A percentile compares a stretch with the other conserved stretches of the same genome.
These are phyloP conservation scores for Brienomyrus longianalis DNA, from an alignment of 2,113 vertebrate species.

Conservation along the genomic window DNA sequence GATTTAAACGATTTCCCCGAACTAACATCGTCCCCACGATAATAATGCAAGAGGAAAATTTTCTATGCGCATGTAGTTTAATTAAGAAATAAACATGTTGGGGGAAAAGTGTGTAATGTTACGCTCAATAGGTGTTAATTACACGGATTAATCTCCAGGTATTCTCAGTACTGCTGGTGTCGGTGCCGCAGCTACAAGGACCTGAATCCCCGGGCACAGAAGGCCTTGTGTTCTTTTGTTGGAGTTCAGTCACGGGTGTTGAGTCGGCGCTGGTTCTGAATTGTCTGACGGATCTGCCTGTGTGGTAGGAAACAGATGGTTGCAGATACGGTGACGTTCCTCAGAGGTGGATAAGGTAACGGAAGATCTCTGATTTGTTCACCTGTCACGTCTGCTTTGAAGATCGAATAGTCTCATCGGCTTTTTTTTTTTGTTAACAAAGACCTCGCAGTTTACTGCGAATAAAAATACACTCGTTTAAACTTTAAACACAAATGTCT, in stretches of 20 bases:
- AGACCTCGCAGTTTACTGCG: not conserved
- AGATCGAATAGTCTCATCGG: conserved; percentile 25
- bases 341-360: conserved; percentile 60
- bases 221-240: conserved; percentile 31
- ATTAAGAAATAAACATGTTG: conserved; percentile 24
- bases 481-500: not conserved
- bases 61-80: not conserved
- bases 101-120: conserved; percentile 21
- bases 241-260: conserved; percentile 38
- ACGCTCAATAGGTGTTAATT: conserved; percentile 32
- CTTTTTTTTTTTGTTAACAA: not conserved
- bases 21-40: not conserved
- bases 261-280: conserved; percentile 69
- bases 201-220: conserved; percentile 22
- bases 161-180: conserved; percentile 22
- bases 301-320: conserved; percentile 71
- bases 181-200: conserved; percentile 17
- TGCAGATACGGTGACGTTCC: conserved; percentile 55
- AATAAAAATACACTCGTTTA: not conserved
- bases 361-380: conserved; percentile 40
- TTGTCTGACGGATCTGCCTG: conserved; percentile 68
- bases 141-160: conserved; percentile 32
- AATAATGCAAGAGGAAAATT: not conserved
- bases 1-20: not conserved
- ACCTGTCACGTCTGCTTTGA: conserved; percentile 28